phyloP scores from a whole-genome alignment of 37 sponge, comb jelly and placozoan species.

The Diacarnus erythraeanus region DNA sequence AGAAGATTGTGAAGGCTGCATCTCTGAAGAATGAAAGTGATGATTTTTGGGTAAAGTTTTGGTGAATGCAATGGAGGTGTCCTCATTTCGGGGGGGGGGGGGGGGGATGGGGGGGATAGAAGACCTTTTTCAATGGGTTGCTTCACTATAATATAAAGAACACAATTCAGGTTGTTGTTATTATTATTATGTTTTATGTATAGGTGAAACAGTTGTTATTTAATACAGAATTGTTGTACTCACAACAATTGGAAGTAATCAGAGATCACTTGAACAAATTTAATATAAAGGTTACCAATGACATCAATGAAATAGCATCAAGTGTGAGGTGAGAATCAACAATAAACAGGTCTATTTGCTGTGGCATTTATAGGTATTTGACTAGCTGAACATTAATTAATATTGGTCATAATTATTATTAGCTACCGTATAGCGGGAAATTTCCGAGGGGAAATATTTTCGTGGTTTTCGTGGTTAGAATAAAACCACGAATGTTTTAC shows the following conservation, averaged over 20 bases:
- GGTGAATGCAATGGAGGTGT: too few relatives aligned
- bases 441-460: too few relatives aligned
- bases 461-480: too few relatives aligned
- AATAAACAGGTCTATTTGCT: too few relatives aligned
- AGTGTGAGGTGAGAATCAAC: background rate
- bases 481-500: too few relatives aligned
- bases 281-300: background rate
- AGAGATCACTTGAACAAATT: background rate
- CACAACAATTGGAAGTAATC: background rate
- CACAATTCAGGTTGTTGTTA: too few relatives aligned
- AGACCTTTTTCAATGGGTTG: background rate
- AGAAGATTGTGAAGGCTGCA: conserved; percentile 2
- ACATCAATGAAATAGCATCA: background rate
- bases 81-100: background rate
- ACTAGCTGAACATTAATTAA: too few relatives aligned
- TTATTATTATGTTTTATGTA: background rate
- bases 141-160: background rate
- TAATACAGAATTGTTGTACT: background rate
- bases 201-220: conserved; percentile 17
- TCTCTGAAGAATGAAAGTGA: too few relatives aligned
- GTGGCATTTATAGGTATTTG: too few relatives aligned
- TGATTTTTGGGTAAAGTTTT: too few relatives aligned
- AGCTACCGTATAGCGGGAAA: too few relatives aligned
- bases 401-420: too few relatives aligned
- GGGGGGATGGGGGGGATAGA: background rate